Evolutionary conservation across 1,140 invertebrate species (phyloP), one percentile per base, ranked within the genome.

Genomic region (Aphelinus atriplicis): DNA sequence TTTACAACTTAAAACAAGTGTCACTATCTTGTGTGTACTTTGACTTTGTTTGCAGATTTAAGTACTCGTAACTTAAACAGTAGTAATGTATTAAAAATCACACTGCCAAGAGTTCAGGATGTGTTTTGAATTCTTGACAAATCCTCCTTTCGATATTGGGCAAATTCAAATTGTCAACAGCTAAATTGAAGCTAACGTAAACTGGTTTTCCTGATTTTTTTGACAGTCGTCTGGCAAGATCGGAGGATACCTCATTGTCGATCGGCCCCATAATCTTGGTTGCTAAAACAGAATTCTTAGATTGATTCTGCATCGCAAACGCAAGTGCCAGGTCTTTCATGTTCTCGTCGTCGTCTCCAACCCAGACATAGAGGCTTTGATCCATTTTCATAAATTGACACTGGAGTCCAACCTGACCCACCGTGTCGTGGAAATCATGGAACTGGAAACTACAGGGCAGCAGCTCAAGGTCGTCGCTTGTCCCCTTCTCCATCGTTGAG

Each of bases 101-200:
- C 57, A 80, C 80, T 43, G 10, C 26, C 42, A 80, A 71, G 61
- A 84, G 50, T 70, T 84, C 62, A 50, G 78, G 58, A 77, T 81
- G 66, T 3, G 66, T 78, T 55, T 78, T 79, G 46, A 89, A 80
- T 80, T 89, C 87, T 42, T 84, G 79, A 60, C 79, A 75, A 51
- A 89, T 76, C 68, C 81, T 82, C 58, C 77, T 85, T 75, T 88
- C 88, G 48, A 89, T 81, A 53, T 1, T 71, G 10, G 78, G 80
- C 42, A 87, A 70, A 2, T 65, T 78, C 1, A 81, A 50, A 61
- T 85, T 84, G 51, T 85, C 69, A 47, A 75, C 69, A 4, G 74
- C 61, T 9, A 87, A 3, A 73, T 89, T 89, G 67, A 85, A 88
- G 75, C 88, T 89, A 48, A 89, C 81, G 67, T 86, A 89, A 56